Evolutionary conservation across 2,113 vertebrate genomes (phyloP).

Genomic region (Gopherus evgoodei): DNA sequence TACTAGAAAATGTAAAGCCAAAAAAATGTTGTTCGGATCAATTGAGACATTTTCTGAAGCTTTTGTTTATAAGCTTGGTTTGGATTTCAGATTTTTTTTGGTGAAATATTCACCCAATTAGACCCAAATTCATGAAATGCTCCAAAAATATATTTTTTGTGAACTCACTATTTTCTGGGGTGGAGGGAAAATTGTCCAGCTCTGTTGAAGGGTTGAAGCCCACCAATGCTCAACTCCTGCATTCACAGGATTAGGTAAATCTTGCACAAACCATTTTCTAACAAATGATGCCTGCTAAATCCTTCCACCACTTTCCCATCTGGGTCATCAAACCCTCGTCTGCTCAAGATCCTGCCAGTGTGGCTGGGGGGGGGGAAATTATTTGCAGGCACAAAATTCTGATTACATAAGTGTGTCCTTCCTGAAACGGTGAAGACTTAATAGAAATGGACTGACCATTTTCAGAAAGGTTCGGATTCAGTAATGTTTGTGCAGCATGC

Average conservation of each 20-base stretch:
- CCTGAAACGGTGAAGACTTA: background rate
- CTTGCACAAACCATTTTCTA: background rate
- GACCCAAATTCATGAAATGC: background rate
- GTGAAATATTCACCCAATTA: background rate
- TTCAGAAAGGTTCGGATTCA: background rate
- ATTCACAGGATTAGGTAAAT: background rate
- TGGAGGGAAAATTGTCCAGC: background rate
- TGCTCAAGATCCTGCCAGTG: background rate
- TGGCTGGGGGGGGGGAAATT: background rate
- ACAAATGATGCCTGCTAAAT: accelerated
- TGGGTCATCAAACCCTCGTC: background rate
- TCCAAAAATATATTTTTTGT: background rate
- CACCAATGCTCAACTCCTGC: background rate
- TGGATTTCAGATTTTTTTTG: background rate
- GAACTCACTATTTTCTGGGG: background rate
- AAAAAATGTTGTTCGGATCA: background rate
- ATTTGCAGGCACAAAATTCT: background rate
- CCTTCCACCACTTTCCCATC: background rate
- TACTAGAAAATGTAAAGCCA: background rate
- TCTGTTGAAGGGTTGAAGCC: background rate
- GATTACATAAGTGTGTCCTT: background rate
- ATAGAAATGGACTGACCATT: background rate
- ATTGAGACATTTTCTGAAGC: background rate
- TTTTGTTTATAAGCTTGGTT: background rate
- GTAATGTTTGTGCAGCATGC: background rate